Base-by-base conservation (phyloP, 2,113 vertebrate species). In the Perca fluviatilis region DNA sequence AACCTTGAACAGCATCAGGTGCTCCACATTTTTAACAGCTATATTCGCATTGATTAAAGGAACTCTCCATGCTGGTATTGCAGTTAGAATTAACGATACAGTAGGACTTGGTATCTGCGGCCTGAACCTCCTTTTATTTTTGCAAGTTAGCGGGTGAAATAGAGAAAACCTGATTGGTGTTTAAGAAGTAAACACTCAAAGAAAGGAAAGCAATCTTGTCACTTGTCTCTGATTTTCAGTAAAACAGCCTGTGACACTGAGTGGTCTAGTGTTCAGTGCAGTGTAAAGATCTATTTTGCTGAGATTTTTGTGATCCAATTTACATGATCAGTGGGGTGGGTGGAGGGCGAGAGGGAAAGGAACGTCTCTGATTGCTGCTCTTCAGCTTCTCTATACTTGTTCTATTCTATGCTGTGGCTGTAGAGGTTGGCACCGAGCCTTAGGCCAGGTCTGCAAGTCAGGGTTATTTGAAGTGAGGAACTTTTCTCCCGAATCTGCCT, bases 271-370 rank as follows among this genome's bases (percentile, higher is more conserved):
- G 27, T 57, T 71, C 79, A 57, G 56, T 40, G 77, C 71, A 5
- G 50, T 67, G 77, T 77, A 60, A 81, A 77, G 71, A 80, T 84
- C 40, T 84, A 19, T 82, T 84, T 77, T 84, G 36, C 23, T 62
- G 23, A 80, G 53, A 65, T 66, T 87, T 79, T 85, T 79, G 58
- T 79, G 43, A 82, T 80, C 50, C 69, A 61, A 72, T 86, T 87
- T 66, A 77, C 82, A 86, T 84, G 77, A 85, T 89, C 64, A 86
- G 23, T 30, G 27, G 9, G 46, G 53, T 51, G 9, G 46, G 53
- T 51, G 64, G 40, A 78, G 43, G 72, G 57, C 10, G 25, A 57
- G 46, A 61, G 62, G 56, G 7, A 33, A 36, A 70, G 74, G 36
- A 66, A 72, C 2, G 3, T 75, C 56, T 80, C 47, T 14, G 78